A percentile compares a stretch with the other conserved stretches of the same genome.
phyloP scores from a whole-genome alignment of 2,888 invertebrate genomes.

The Aproaerema taeniolella region DNA sequence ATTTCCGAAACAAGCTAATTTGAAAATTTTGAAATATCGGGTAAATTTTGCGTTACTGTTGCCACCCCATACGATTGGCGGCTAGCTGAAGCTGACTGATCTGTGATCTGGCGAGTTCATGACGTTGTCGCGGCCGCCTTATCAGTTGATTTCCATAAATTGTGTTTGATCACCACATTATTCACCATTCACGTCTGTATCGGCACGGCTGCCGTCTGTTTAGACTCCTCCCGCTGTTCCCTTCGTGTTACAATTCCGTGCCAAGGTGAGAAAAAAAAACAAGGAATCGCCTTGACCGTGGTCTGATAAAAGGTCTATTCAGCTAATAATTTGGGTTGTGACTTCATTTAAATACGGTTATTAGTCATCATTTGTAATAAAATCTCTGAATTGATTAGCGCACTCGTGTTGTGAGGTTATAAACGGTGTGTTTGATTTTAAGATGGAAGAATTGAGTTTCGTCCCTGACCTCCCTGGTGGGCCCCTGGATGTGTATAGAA shows the following conservation, averaged over 20 bases:
- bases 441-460: conserved; percentile 77
- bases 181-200: conserved; percentile 30
- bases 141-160: conserved; percentile 31
- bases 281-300: conserved; percentile 17
- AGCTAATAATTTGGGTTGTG: conserved; percentile 18
- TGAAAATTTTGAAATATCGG: too few species aligned
- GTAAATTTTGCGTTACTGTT: too few species aligned
- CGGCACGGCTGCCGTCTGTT: conserved; percentile 25
- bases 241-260: conserved; percentile 26
- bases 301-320: too few species aligned
- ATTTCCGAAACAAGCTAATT: too few species aligned
- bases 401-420: conserved; percentile 11
- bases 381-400: conserved; percentile 1
- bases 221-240: conserved; percentile 18
- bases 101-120: conserved; percentile 29
- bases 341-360: conserved; percentile 24
- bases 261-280: conserved; percentile 38
- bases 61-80: too few species aligned
- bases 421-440: conserved; percentile 32
- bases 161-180: conserved; percentile 25
- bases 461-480: conserved; percentile 83
- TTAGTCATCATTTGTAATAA: conserved; percentile 36
- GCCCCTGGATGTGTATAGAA: conserved; percentile 88
- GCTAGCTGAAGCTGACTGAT: too few species aligned
- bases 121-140: conserved; percentile 27